Evolutionary conservation across 2,888 invertebrate species (phyloP).

Genomic region (Hedya salicella): DNA sequence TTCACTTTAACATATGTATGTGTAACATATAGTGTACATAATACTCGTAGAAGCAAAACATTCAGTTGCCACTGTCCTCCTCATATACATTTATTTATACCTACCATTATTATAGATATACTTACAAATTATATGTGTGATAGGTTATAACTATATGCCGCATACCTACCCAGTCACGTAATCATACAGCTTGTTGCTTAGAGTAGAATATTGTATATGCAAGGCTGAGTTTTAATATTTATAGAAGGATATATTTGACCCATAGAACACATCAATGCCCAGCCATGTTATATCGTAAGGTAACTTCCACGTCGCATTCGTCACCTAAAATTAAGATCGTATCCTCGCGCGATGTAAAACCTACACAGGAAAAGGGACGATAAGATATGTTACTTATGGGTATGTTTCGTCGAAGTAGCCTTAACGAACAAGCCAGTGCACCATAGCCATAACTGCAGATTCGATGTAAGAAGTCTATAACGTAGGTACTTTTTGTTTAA

Average conservation of each 20-base stretch:
- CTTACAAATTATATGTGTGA: constrained; percentile 20
- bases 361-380: background rate
- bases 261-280: constrained; percentile 13
- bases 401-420: background rate
- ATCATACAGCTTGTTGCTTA: constrained; percentile 37
- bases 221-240: constrained; percentile 19
- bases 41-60: constrained; percentile 10
- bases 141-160: background rate
- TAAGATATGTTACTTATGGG: background rate
- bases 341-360: background rate
- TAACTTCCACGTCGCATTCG: background rate
- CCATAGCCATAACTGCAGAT: background rate
- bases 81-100: constrained; percentile 22
- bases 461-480: constrained; percentile 7
- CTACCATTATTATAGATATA: constrained; percentile 24
- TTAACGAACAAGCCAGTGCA: background rate
- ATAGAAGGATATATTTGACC: background rate
- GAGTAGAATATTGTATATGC: constrained; percentile 27
- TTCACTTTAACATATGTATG: constrained; percentile 8
- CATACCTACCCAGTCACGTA: constrained; percentile 13
- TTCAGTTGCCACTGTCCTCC: constrained; percentile 9
- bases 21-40: constrained; percentile 27
- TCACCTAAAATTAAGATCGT: background rate
- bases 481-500: constrained; percentile 14
- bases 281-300: background rate